These are phyloP conservation scores for Halcyon senegalensis DNA, from an alignment of 2,113 vertebrate species.

Conservation along the genomic window DNA sequence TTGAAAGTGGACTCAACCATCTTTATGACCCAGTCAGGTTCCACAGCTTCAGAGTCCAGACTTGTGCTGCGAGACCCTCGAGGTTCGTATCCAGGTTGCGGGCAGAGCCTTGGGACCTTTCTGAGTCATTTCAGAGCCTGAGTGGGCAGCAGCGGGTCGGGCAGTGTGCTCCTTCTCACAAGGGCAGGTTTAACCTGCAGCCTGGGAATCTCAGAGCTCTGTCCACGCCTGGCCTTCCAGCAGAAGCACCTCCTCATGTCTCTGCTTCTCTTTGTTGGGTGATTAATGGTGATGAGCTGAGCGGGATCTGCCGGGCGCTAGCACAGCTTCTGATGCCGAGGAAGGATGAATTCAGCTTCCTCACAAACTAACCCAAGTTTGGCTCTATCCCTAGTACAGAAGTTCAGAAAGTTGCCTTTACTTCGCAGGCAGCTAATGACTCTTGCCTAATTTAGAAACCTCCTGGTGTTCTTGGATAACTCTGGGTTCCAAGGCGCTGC, in stretches of 20 bases:
- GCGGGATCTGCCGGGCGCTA: background rate
- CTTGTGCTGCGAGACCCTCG: fast-evolving
- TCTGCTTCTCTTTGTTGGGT: background rate
- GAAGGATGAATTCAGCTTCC: background rate
- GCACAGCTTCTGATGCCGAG: background rate
- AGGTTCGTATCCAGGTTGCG: background rate
- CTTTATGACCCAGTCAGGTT: background rate
- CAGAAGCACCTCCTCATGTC: background rate
- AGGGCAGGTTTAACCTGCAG: background rate
- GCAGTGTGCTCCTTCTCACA: background rate
- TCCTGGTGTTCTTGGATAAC: background rate
- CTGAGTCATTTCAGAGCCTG: background rate
- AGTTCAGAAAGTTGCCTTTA: background rate
- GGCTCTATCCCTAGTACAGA: background rate
- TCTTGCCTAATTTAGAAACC: background rate
- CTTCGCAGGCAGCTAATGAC: background rate
- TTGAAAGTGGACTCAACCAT: background rate
- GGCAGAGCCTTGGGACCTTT: background rate
- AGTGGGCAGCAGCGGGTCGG: background rate
- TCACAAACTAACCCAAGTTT: background rate
- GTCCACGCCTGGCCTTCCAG: background rate
- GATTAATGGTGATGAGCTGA: background rate
- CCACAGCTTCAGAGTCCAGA: background rate
- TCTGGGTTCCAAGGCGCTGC: background rate
- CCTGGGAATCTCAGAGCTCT: background rate